Base-by-base conservation (phyloP, 1,140 invertebrate genomes). In the Pseudomyrmex pallidus region DNA sequence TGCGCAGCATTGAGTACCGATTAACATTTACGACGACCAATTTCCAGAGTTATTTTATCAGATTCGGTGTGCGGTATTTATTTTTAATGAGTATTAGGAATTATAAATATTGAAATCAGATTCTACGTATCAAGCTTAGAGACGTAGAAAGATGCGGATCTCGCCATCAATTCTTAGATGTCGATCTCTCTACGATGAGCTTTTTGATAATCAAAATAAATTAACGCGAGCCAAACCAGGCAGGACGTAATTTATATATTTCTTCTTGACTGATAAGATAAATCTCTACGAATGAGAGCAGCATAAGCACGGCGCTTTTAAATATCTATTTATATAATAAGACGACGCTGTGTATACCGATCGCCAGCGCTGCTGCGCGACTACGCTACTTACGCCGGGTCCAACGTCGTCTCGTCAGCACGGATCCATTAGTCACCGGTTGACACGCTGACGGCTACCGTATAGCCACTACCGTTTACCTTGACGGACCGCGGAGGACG, bases 391-490 rank as follows among this genome's bases (percentile, higher is more conserved):
- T 85, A 83, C 83, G 78, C 74, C 77, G 57, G 52, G 48, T 66
- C 77, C 86, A 87, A 63, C 88, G 90, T 91, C 90, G 85, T 86
- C 89, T 91, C 89, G 91, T 92, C 92, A 92, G 50, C 78, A 90
- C 48, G 67, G 83, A 87, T 93, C 91, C 92, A 93, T 93, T 93
- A 93, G 91, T 93, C 92, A 93, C 85, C 67, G 86, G 90, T 92
- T 92, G 92, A 92, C 92, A 92, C 90, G 89, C 86, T 91, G 90
- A 90, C 88, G 86, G 91, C 91, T 92, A 93, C 91, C 85, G 92
- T 92, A 90, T 50, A 85, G 87, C 17, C 83, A 84, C 87, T 74
- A 83, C 78, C 82, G 67, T 74, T 67, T 62, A 76, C 70, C 85
- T 86, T 89, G 90, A 92, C 87, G 87, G 87, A 87, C 76, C 83